phyloP scores from a whole-genome alignment of 2,888 invertebrate genomes.

The Stenolophus ochropezus region DNA sequence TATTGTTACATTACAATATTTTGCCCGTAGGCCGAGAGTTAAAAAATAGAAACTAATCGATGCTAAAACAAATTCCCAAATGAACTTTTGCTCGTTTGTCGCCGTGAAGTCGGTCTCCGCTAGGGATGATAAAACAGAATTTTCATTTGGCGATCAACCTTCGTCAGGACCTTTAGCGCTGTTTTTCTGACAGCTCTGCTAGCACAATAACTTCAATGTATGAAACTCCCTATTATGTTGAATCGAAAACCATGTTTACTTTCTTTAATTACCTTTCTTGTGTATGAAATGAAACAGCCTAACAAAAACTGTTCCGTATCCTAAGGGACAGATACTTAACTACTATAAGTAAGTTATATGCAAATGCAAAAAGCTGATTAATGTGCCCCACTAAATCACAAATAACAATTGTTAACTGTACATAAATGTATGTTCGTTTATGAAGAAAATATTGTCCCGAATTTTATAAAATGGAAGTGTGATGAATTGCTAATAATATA shows the following conservation, averaged over 20 bases:
- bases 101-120: not conserved
- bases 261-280: not conserved
- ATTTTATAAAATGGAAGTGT: no score
- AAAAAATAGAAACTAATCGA: no score
- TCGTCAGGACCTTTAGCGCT: not conserved
- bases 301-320: not conserved
- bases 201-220: not conserved
- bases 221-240: not conserved
- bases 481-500: no score
- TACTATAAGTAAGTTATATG: no score
- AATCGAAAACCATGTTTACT: not conserved
- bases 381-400: no score
- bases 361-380: no score
- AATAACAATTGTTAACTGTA: no score
- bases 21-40: no score
- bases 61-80: conserved; percentile 1
- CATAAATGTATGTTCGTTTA: no score
- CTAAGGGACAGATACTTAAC: not conserved
- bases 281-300: not conserved
- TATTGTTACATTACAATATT: no score
- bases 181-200: conserved; percentile 27
- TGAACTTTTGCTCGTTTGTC: conserved; percentile 13
- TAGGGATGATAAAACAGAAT: not conserved
- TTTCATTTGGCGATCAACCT: conserved; percentile 37
- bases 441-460: no score